phyloP scores from a whole-genome alignment of 2,113 vertebrate genomes.

The Narcine bancroftii region DNA sequence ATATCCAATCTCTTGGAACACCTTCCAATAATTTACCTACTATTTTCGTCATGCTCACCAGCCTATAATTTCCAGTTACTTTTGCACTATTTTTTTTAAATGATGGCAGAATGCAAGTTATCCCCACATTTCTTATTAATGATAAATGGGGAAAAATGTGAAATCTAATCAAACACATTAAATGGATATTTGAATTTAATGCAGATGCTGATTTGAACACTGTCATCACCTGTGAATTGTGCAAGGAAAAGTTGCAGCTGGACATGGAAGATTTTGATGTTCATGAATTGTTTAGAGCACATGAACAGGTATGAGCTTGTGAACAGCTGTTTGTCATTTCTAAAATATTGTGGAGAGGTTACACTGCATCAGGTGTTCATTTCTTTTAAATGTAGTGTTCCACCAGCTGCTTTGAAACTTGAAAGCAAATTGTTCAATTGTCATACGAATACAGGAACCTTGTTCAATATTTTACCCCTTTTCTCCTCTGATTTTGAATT shows the following conservation, averaged over 20 bases:
- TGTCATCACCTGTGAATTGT: constrained; percentile 91
- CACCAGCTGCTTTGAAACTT: not conserved
- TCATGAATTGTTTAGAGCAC: constrained; percentile 87
- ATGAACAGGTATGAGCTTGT: constrained; percentile 67
- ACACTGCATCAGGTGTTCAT: not conserved
- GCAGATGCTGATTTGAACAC: constrained; percentile 82
- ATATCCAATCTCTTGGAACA: no score
- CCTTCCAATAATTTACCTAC: no score
- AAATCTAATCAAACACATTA: not conserved
- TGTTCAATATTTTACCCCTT: no score
- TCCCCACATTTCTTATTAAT: not conserved
- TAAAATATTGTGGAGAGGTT: constrained; percentile 46
- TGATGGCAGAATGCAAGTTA: no score
- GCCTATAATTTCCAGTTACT: no score
- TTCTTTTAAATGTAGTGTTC: not conserved
- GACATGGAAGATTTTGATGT: constrained; percentile 94
- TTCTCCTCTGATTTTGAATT: not conserved
- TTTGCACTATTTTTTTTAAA: no score
- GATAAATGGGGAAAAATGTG: not conserved
- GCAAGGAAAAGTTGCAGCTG: constrained; percentile 87
- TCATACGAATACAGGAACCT: not conserved
- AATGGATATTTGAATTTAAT: constrained; percentile 29
- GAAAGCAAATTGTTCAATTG: not conserved
- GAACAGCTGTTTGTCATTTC: not conserved
- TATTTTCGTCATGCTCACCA: no score